Evolutionary conservation across 2,888 invertebrate genomes (phyloP).

Genomic region (Agrochola litura): DNA sequence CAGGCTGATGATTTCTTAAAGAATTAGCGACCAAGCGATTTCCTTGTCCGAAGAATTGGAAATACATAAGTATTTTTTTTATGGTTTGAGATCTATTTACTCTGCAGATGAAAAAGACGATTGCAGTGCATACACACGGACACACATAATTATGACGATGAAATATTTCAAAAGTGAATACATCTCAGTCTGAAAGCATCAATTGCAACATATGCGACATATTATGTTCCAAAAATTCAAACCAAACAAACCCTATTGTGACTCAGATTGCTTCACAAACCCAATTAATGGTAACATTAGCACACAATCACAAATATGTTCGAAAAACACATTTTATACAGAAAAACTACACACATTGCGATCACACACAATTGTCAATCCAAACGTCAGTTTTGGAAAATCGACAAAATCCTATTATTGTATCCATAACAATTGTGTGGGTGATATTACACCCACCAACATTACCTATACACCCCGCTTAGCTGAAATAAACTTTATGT

Average conservation of each 20-base stretch:
- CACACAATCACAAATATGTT: conserved; percentile 42
- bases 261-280: conserved; percentile 40
- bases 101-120: no score
- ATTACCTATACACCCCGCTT: background rate
- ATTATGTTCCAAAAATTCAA: conserved; percentile 21
- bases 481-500: background rate
- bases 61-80: background rate
- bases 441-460: conserved; percentile 49
- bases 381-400: conserved; percentile 64
- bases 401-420: conserved; percentile 52
- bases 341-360: conserved; percentile 60
- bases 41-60: background rate
- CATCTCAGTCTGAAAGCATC: background rate
- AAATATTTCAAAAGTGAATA: background rate
- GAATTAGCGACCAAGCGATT: background rate
- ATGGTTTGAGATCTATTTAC: no score
- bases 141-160: background rate
- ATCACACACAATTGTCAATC: conserved; percentile 70
- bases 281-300: conserved; percentile 50
- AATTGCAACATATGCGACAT: background rate
- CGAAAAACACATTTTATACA: conserved; percentile 50
- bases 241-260: conserved; percentile 38
- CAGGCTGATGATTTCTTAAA: no score
- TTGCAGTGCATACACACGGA: no score
- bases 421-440: conserved; percentile 62